phyloP scores from a whole-genome alignment of 1,140 invertebrate species.

The Neotoxoptera formosana region DNA sequence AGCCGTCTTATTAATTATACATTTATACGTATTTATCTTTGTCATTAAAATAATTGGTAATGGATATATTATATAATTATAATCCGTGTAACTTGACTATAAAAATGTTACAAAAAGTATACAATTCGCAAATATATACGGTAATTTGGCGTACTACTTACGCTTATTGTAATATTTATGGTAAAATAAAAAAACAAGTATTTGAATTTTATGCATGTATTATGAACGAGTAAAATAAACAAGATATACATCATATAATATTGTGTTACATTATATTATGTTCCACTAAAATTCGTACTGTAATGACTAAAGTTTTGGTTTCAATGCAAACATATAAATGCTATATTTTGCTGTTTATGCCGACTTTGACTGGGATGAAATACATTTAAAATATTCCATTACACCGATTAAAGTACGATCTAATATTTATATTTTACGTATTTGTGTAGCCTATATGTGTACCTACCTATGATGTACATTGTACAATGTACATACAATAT shows the following conservation, averaged over 20 bases:
- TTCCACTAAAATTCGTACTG: background rate
- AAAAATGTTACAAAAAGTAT: background rate
- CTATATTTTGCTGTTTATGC: background rate
- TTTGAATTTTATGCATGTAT: background rate
- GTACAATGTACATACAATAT: too few relatives aligned
- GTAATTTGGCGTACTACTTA: background rate
- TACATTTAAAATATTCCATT: background rate
- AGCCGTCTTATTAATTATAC: too few relatives aligned
- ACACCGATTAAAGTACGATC: background rate
- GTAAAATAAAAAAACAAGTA: background rate
- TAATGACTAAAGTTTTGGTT: background rate
- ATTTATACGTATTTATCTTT: too few relatives aligned
- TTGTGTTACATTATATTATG: slow-evolving; percentile 4
- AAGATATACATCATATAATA: background rate
- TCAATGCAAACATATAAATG: background rate
- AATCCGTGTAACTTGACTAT: background rate
- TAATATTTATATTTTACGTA: background rate
- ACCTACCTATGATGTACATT: too few relatives aligned
- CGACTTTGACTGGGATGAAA: background rate
- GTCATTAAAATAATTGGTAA: too few relatives aligned
- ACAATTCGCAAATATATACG: background rate
- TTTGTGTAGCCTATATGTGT: too few relatives aligned
- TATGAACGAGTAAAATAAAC: background rate
- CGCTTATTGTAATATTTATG: background rate
- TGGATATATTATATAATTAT: background rate